A percentile compares a stretch with the other conserved stretches of the same genome.
phyloP scores from a whole-genome alignment of 2,113 vertebrate species.

The Falco punctatus region DNA sequence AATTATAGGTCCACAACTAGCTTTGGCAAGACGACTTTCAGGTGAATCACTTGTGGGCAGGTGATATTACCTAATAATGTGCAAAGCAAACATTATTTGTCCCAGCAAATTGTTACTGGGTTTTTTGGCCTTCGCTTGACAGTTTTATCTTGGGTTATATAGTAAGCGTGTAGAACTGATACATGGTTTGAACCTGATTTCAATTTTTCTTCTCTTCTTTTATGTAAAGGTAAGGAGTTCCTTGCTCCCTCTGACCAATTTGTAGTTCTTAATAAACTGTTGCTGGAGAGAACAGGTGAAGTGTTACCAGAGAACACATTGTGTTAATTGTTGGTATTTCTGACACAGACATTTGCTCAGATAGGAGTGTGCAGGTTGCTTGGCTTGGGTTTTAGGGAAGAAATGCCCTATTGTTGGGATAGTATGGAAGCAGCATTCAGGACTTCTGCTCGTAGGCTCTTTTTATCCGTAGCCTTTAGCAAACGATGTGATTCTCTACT shows the following conservation, averaged over 20 bases:
- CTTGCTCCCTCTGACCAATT: neutral
- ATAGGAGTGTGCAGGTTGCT: neutral
- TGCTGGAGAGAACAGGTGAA: neutral
- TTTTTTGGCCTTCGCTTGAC: neutral
- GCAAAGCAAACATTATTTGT: no score
- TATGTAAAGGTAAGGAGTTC: neutral
- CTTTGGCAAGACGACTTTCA: conserved; percentile 83
- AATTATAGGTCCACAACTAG: conserved; percentile 75
- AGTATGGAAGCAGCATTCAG: neutral
- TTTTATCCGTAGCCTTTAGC: neutral
- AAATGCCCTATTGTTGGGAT: neutral
- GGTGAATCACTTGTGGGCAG: conserved; percentile 68
- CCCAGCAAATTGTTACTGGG: neutral
- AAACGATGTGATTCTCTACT: neutral
- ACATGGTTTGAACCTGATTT: neutral
- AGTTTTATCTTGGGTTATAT: neutral
- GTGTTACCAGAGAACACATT: neutral
- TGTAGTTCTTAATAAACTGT: neutral
- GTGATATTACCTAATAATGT: neutral
- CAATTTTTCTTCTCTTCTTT: neutral
- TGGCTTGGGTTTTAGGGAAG: neutral
- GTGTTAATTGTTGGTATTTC: neutral
- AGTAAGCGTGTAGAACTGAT: neutral
- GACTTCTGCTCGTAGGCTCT: neutral
- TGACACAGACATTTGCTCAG: rapidly evolving